Evolutionary conservation across 2,113 vertebrate species (phyloP).

Genomic region (Nothobranchius furzeri): DNA sequence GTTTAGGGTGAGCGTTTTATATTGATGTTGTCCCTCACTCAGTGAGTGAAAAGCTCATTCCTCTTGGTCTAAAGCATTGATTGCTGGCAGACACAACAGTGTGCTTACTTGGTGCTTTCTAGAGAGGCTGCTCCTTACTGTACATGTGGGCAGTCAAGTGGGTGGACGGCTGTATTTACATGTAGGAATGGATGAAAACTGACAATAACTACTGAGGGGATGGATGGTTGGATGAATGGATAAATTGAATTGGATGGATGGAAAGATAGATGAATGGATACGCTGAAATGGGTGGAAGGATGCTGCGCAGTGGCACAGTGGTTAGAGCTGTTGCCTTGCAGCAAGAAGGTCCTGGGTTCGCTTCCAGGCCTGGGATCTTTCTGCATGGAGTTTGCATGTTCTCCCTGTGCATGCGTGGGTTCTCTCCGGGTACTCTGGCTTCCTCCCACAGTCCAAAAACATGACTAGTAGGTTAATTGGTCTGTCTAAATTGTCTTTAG

Average conservation of each 20-base stretch:
- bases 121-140: slow-evolving; percentile 23
- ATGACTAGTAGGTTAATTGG: too few relatives aligned
- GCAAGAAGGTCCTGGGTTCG: too few relatives aligned
- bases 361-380: too few relatives aligned
- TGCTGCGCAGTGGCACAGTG: too few relatives aligned
- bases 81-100: slow-evolving; percentile 50
- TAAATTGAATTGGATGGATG: not conserved
- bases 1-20: slow-evolving; percentile 61
- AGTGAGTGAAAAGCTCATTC: slow-evolving; percentile 61
- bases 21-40: slow-evolving; percentile 71
- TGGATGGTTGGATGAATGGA: not conserved
- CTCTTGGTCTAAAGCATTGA: slow-evolving; percentile 70
- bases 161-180: slow-evolving; percentile 37
- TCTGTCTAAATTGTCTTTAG: too few relatives aligned
- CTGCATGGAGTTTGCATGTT: too few relatives aligned
- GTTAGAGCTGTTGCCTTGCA: too few relatives aligned
- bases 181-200: slow-evolving; percentile 12
- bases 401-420: too few relatives aligned
- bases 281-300: too few relatives aligned
- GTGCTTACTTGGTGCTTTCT: slow-evolving; percentile 71
- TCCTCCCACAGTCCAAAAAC: too few relatives aligned
- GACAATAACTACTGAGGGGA: not conserved
- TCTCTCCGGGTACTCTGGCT: too few relatives aligned
- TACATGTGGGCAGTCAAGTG: slow-evolving; percentile 24
- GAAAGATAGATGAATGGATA: not conserved